phyloP scores from a whole-genome alignment of 1,140 invertebrate species.

The Plodia interpunctella region DNA sequence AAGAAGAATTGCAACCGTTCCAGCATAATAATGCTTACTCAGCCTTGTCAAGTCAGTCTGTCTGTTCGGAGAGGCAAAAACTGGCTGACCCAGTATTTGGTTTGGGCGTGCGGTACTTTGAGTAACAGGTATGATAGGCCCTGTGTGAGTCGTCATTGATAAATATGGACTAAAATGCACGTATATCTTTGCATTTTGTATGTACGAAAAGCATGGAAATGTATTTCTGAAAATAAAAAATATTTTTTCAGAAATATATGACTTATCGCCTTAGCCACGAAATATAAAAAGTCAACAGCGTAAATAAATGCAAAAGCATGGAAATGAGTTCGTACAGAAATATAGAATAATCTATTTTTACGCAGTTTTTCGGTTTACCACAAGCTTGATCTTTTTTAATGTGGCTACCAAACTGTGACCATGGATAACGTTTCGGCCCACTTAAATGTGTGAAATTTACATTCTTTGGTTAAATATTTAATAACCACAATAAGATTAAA shows the following conservation, averaged over 20 bases:
- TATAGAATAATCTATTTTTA: neutral
- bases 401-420: neutral
- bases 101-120: constrained; percentile 2
- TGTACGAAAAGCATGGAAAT: too few relatives aligned
- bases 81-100: constrained; percentile 42
- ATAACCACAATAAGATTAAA: neutral
- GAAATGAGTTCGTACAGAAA: neutral
- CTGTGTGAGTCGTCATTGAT: neutral
- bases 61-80: constrained; percentile 29
- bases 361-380: constrained; percentile 1
- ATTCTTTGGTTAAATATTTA: neutral
- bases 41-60: constrained; percentile 2
- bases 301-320: neutral
- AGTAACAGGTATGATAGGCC: neutral
- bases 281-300: neutral
- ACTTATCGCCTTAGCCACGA: too few relatives aligned
- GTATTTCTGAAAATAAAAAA: too few relatives aligned
- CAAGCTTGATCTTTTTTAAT: neutral
- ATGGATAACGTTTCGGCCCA: neutral
- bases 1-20: too few relatives aligned
- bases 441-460: neutral
- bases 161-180: too few relatives aligned
- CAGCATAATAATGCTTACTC: neutral
- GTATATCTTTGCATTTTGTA: too few relatives aligned
- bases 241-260: too few relatives aligned